These are phyloP conservation scores for Eucriotettix oculatus DNA, from an alignment of 2,888 invertebrate genomes.

Conservation along the genomic window DNA sequence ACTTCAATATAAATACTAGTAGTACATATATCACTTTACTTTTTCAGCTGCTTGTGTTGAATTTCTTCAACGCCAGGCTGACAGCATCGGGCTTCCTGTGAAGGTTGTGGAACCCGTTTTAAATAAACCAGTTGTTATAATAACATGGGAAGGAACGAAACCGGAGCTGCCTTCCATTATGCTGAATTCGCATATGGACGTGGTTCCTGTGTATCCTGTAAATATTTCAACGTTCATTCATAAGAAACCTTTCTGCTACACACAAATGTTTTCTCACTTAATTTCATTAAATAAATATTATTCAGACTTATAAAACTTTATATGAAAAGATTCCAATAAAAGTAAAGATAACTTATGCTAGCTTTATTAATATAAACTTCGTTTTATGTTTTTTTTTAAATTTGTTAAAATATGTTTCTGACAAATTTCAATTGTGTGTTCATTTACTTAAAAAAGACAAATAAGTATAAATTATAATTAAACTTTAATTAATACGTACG, in stretches of 20 bases:
- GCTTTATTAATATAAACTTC: not conserved
- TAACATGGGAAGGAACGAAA: slow-evolving; percentile 31
- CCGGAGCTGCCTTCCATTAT: slow-evolving; percentile 27
- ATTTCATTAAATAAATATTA: not conserved
- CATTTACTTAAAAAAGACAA: too few relatives aligned
- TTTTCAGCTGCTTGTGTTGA: slow-evolving; percentile 49
- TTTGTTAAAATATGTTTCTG: too few relatives aligned
- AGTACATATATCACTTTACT: too few relatives aligned
- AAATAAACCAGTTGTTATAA: slow-evolving; percentile 27
- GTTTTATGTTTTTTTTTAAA: too few relatives aligned
- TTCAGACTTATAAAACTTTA: not conserved
- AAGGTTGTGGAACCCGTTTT: slow-evolving; percentile 22
- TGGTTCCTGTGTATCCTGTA: slow-evolving; percentile 37
- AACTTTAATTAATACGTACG: too few relatives aligned
- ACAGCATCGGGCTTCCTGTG: slow-evolving; percentile 19
- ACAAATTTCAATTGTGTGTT: too few relatives aligned
- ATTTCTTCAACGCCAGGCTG: slow-evolving; percentile 58
- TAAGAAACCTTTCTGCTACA: too few relatives aligned
- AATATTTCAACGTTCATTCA: slow-evolving; percentile 17
- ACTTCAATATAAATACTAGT: too few relatives aligned
- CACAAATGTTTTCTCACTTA: not conserved
- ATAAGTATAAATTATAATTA: too few relatives aligned
- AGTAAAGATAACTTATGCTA: not conserved
- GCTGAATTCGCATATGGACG: slow-evolving; percentile 38
- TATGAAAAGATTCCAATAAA: not conserved